Conservation (phyloP, 2,797 vertebrate genomes). For the Heterohyrax brucei region DNA sequence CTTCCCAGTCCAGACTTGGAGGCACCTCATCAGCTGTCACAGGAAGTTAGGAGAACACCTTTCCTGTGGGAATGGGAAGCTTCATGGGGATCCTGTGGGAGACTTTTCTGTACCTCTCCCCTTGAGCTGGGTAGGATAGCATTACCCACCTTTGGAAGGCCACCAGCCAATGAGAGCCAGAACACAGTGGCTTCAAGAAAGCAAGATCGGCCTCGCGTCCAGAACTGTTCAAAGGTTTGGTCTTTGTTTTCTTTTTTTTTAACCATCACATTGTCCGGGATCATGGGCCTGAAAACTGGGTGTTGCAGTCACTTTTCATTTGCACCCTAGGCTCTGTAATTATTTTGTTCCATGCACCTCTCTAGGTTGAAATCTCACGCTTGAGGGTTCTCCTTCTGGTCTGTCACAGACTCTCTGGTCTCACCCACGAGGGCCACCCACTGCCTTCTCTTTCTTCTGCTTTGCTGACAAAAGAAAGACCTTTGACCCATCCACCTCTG, state of each 20-base stretch:
- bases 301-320: background rate
- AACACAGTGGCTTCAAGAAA: background rate
- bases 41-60: background rate
- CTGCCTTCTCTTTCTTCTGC: background rate
- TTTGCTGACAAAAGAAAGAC: background rate
- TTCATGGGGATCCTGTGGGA: background rate
- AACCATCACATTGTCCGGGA: background rate
- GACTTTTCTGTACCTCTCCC: background rate
- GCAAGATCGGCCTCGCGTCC: background rate
- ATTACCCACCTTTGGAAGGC: background rate
- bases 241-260: background rate
- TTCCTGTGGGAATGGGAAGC: background rate
- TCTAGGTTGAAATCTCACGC: background rate
- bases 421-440: background rate
- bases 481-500: background rate
- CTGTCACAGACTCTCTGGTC: background rate
- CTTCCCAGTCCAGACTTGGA: background rate
- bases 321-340: background rate
- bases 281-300: background rate
- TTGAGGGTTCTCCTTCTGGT: background rate
- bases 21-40: background rate
- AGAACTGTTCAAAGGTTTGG: background rate
- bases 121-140: background rate
- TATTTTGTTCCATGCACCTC: background rate
- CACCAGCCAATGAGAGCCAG: background rate